Base-by-base conservation (phyloP, 2,888 invertebrate genomes). In the Drosophila conformis region DNA sequence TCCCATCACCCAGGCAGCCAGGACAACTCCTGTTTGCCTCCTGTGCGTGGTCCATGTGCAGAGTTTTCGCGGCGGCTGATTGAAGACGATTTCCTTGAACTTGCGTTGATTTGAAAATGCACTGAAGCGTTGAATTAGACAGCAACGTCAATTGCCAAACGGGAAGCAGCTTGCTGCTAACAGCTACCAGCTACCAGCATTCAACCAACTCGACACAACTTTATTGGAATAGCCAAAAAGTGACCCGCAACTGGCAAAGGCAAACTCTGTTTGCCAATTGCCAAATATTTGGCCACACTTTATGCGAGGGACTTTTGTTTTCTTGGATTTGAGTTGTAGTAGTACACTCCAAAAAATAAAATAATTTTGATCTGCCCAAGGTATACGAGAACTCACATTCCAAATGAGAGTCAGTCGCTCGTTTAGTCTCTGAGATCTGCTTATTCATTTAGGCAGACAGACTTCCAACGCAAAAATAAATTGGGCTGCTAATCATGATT, bases 81-180 rank as follows among this genome's bases (percentile, higher is more conserved):
- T 88, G 86, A 87, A 83, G 89, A 82, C 79, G 80, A 85, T 89
- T 88, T 87, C 64, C 76, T 83, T 74, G 78, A 83, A 89, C 83
- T 87, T 82, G 86, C 83, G 78, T 87, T 88, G 90, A 89, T 89
- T 87, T 89, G 86, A 80, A 85, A 80, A 75, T 76, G 85, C 90
- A 89, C 59, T 84, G 82, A 89, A 83, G 90, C 89, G 84, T 80
- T 82, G 84, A 86, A 89, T 90, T 83, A 84, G 86, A 82, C 87
- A 90, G 76, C 82, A 59, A 75, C 72, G 78, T 61, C 76, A 40
- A 69, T 49, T 46, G 60, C 62, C 58, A 68, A 49, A 27, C 36
- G 62, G 61, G 57, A 29, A 65, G 54, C 73, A 74, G 63, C 68
- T 66, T 65, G 57, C 70, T 56, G 68, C 36, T 18, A 52, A 33